Base-by-base conservation (phyloP, 2,888 invertebrate species). In the Macropis europaea region DNA sequence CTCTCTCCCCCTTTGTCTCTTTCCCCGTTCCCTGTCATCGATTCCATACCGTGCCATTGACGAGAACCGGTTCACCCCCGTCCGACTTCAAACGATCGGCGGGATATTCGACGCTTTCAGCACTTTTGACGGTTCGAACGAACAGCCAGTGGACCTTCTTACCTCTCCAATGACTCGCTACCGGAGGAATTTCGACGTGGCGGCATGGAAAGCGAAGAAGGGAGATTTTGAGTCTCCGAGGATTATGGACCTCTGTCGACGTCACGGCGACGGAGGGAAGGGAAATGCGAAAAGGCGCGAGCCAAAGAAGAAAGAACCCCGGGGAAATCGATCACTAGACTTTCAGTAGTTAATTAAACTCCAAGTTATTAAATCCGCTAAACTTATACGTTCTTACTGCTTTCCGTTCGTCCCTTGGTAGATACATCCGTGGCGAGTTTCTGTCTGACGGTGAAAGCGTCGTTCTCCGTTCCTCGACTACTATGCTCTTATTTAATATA, bases 341-440 rank as follows among this genome's bases (percentile, higher is more conserved):
- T 85, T 84, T 82, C 85, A 84, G 83, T 76, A 85, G 86, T 87
- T 88, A 88, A 88, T 88, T 88, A 88, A 88, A 87, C 85, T 86
- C 79, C 72, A 76, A 84, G 85, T 89, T 88, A 87, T 88, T 87
- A 88, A 88, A 87, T 88, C 83, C 82, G 83, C 82, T 83, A 87
- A 84, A 86, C 85, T 79, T 73, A 19, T 76, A 60, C 66, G 73
- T 66, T 61, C 75, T 69, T 61, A 15, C 64, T 45, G 53, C 54
- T 60, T 52, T 24, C 42, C 5, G 6, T 9, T 34, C 40, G 11
- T 54, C 34, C 54, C 38, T 15, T 34, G 36, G 38, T 59, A 36
- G 38, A 43, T 53, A 24, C 48, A 28, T 11, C 48, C 24, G 13
- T 3, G 15, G 43, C 11, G 38, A 45, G 22, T 34, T 42, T 30